Conservation (phyloP, 2,113 vertebrate species). For the Mustelus asterias region DNA sequence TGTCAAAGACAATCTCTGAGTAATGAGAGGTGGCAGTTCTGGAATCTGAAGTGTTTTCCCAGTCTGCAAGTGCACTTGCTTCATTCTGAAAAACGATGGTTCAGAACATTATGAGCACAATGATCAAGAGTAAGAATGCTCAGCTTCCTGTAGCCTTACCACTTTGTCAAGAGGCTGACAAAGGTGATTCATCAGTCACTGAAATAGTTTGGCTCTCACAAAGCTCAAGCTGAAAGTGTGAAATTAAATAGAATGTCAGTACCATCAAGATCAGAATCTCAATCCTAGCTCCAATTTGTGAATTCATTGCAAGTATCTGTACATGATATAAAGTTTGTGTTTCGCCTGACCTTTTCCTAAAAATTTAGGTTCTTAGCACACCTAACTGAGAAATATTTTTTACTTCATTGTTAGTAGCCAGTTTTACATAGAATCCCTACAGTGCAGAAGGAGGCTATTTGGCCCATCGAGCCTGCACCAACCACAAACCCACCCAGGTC, state of each 20-base stretch:
- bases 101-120: neutral
- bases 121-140: neutral
- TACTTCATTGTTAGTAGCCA: neutral
- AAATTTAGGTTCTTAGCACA: neutral
- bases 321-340: neutral
- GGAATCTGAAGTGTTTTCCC: neutral
- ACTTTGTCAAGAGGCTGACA: neutral
- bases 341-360: neutral
- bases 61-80: neutral
- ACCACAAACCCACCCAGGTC: no score
- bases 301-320: neutral
- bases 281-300: neutral
- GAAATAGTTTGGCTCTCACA: neutral
- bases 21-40: neutral
- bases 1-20: neutral
- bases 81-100: slow-evolving; percentile 2
- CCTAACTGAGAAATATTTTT: neutral
- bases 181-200: neutral
- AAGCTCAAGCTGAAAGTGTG: neutral
- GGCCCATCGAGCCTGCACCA: no score
- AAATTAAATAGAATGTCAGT: neutral
- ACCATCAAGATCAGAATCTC: neutral
- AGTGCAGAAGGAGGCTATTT: no score
- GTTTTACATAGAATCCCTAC: neutral
- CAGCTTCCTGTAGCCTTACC: neutral